Base-by-base conservation (phyloP, 2,888 invertebrate species). In the Corbicula japonica region DNA sequence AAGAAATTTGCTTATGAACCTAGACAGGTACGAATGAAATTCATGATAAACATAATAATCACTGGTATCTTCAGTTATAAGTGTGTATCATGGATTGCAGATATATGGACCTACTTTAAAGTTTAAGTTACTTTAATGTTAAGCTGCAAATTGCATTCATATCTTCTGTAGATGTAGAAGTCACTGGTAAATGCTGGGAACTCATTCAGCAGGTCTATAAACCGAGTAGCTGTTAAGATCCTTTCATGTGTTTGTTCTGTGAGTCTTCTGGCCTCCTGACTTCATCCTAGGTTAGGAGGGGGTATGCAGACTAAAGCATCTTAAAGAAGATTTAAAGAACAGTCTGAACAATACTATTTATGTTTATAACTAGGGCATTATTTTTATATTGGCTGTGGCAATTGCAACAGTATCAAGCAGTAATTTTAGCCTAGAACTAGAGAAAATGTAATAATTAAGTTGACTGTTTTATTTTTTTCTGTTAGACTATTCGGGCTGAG, bases 1-100 rank as follows among this genome's bases (percentile, higher is more conserved):
- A 80, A 85, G 75, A 73, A 86, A 73, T 80, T 92, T 89, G 69
- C 86, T 84, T 93, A 96, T 96, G 87, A 72, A 41, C 54, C 69
- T 10, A 60, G 58, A 61, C 26, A 34, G 60, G 83, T 83, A 69
- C 30, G 63, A 30, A 21, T 54, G 35, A n/a, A 15, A 18, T 18
- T 28, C 18, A 52, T 52, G 15, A 5, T 56, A 30, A 12, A 12
- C 28, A n/a, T n/a, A n/a, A n/a, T n/a, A n/a, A n/a, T n/a, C n/a
- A n/a, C n/a, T 12, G 10, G 10, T 10, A 10, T 18, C 10, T 41
- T 12, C 15, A 10, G 15, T 41, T n/a, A n/a, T n/a, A n/a, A n/a
- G n/a, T n/a, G n/a, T n/a, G n/a, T 18, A 10, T 12, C 15, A 41
- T 41, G 10, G 15, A 12, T 10, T 41, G 15, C 41, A 12, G 10